These are phyloP conservation scores for Falco peregrinus DNA, from an alignment of 2,797 vertebrate genomes.

Conservation along the genomic window DNA sequence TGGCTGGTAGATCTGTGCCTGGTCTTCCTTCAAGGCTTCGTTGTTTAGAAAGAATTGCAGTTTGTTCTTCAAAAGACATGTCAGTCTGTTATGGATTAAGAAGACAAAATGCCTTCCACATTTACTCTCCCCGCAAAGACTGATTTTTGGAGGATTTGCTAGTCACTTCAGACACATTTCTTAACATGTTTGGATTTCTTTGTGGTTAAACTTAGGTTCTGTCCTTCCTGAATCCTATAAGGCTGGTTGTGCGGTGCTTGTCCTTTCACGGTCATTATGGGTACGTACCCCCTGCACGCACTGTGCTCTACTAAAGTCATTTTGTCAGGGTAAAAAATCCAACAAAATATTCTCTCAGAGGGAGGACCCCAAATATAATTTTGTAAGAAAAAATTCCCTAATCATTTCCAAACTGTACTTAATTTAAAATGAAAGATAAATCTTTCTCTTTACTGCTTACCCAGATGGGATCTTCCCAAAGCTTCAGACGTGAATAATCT, in stretches of 20 bases:
- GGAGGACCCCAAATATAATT: not conserved
- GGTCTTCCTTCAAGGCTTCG: not conserved
- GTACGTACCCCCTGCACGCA: not conserved
- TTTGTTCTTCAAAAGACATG: slow-evolving; percentile 24
- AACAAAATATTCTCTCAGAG: not conserved
- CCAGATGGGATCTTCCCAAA: not conserved
- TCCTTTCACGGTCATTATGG: not conserved
- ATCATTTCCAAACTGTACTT: not conserved
- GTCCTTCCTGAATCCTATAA: not conserved
- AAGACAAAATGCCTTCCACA: slow-evolving; percentile 39
- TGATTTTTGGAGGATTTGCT: slow-evolving; percentile 48
- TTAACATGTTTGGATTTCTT: slow-evolving; percentile 7
- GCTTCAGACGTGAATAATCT: not conserved
- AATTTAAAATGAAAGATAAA: not conserved
- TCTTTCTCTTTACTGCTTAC: not conserved
- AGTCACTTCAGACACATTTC: slow-evolving; percentile 33
- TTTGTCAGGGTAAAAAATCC: not conserved
- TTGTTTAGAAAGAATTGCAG: slow-evolving; percentile 27
- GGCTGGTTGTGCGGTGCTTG: not conserved
- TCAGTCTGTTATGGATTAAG: slow-evolving; percentile 47
- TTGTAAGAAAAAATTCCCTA: not conserved
- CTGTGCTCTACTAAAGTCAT: not conserved
- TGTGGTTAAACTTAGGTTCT: slow-evolving; percentile 1
- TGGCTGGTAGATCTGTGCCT: not conserved
- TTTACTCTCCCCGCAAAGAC: not conserved